Percentiles rank a stretch among this genome's conserved stretches.
phyloP scores from a whole-genome alignment of 1,140 invertebrate genomes.

The Diachasmimorpha longicaudata region DNA sequence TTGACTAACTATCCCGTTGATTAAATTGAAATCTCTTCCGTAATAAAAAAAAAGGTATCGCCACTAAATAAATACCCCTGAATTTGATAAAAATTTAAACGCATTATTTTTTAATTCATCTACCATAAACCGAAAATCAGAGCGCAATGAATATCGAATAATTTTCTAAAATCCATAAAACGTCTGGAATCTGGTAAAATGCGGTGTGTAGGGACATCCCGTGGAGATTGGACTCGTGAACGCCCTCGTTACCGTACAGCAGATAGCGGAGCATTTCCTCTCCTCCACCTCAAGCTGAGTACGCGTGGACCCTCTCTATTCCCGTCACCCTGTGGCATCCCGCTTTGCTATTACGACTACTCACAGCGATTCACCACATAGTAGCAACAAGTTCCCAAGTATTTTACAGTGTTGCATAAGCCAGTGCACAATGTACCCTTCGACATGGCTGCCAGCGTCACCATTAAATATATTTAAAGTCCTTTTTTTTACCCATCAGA shows the following conservation, averaged over 20 bases:
- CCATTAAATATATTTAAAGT: background rate
- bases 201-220: constrained; percentile 12
- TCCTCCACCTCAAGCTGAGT: constrained; percentile 3
- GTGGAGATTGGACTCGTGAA: constrained; percentile 23
- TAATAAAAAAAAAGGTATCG: no score
- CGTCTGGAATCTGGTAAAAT: background rate
- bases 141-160: no score
- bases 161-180: no score
- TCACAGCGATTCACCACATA: constrained; percentile 9
- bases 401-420: constrained; percentile 16
- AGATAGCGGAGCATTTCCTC: constrained; percentile 23
- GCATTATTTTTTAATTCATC: no score
- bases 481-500: no score
- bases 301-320: constrained; percentile 17
- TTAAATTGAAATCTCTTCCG: no score
- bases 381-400: background rate
- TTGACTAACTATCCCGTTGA: no score
- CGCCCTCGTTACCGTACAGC: constrained; percentile 22
- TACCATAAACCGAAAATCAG: no score
- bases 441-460: background rate
- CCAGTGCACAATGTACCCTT: background rate
- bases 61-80: no score
- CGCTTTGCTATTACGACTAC: background rate
- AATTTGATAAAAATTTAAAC: no score
- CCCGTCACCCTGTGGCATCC: background rate